phyloP scores from a whole-genome alignment of 2,113 vertebrate species.

The Euleptes europaea region DNA sequence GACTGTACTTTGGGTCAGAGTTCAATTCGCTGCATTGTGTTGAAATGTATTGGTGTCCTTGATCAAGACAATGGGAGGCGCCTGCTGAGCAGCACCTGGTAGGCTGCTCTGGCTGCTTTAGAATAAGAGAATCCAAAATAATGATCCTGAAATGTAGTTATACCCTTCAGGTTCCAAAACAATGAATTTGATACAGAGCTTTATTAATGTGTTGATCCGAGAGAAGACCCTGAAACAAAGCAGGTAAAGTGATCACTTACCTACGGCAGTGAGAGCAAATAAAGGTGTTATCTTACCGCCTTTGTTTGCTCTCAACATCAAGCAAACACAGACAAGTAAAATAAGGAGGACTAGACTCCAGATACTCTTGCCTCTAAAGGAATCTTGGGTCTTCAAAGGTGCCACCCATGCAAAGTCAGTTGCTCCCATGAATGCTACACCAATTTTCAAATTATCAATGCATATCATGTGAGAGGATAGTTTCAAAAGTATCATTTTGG shows the following conservation, averaged over 20 bases:
- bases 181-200: background rate
- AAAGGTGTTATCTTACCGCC: constrained; percentile 11
- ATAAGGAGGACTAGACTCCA: background rate
- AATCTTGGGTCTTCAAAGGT: background rate
- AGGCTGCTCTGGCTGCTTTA: background rate
- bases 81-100: background rate
- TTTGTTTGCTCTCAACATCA: background rate
- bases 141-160: background rate
- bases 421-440: background rate
- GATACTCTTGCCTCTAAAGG: background rate
- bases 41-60: background rate
- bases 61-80: background rate
- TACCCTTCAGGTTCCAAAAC: background rate
- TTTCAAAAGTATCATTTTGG: background rate
- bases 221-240: constrained; percentile 10
- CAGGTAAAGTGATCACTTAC: background rate
- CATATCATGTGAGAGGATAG: background rate
- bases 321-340: background rate
- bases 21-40: background rate
- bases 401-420: background rate
- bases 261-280: background rate
- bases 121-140: background rate
- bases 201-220: background rate
- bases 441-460: background rate
- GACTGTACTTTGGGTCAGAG: background rate